These are phyloP conservation scores for Lycaena phlaeas DNA, from an alignment of 2,888 invertebrate species.

Conservation along the genomic window DNA sequence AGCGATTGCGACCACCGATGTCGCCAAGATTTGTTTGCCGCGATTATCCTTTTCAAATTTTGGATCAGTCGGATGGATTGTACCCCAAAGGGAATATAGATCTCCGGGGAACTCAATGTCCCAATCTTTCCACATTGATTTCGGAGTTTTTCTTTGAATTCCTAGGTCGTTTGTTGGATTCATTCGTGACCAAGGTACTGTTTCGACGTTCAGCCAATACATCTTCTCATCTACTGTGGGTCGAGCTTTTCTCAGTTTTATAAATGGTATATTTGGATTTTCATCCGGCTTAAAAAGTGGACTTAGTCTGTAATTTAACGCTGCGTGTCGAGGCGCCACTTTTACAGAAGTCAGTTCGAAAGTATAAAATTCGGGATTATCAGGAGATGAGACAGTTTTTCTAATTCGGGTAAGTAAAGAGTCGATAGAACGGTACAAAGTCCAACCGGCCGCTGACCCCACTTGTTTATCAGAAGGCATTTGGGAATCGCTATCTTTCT, in stretches of 20 bases:
- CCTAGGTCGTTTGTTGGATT: conserved; percentile 47
- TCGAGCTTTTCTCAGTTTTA: conserved; percentile 36
- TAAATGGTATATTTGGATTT: conserved; percentile 48
- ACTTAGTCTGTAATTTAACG: conserved; percentile 53
- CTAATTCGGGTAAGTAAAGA: conserved; percentile 40
- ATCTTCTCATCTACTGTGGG: conserved; percentile 60
- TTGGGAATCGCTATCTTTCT: background rate
- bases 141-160: conserved; percentile 40
- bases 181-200: conserved; percentile 56
- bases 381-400: conserved; percentile 26
- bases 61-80: conserved; percentile 73
- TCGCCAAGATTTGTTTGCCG: conserved; percentile 77
- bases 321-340: conserved; percentile 61
- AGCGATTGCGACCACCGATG: conserved; percentile 72
- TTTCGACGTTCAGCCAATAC: conserved; percentile 58
- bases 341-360: conserved; percentile 72
- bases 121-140: conserved; percentile 75
- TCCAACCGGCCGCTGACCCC: conserved; percentile 54
- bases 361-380: conserved; percentile 63
- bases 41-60: conserved; percentile 68
- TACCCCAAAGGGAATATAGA: conserved; percentile 79
- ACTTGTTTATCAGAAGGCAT: conserved; percentile 21
- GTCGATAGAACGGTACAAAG: conserved; percentile 49
- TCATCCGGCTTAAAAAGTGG: conserved; percentile 55
- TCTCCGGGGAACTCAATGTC: conserved; percentile 79